Percentiles rank a stretch among this genome's conserved stretches.
Conservation (phyloP, 1,140 invertebrate species). For the Heliconius congener region DNA sequence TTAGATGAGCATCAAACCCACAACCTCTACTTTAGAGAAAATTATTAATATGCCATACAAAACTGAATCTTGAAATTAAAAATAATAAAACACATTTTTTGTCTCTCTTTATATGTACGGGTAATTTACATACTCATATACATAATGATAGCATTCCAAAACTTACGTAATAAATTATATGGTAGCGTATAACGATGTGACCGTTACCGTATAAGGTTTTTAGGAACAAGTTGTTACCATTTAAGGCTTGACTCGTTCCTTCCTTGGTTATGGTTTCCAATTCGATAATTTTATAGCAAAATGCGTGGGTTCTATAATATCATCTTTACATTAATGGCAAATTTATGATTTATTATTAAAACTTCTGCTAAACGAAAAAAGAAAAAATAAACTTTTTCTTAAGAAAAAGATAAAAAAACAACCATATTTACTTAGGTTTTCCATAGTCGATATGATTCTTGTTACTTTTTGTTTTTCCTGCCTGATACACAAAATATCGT, state of each 20-base stretch:
- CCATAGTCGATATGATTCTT: too few species aligned
- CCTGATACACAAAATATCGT: too few species aligned
- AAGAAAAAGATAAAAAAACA: neutral
- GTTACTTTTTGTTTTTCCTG: too few species aligned
- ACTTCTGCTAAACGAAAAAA: neutral
- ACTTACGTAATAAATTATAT: conserved; percentile 1
- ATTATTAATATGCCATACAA: too few species aligned
- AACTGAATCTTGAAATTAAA: neutral
- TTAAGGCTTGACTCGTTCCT: neutral
- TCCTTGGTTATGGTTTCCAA: neutral
- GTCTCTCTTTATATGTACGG: neutral
- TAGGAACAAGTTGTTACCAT: conserved; percentile 6
- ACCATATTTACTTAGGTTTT: too few species aligned
- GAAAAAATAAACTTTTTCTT: neutral
- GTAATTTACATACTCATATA: neutral
- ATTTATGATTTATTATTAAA: neutral
- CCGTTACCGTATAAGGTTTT: conserved; percentile 3
- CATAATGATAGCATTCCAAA: neutral
- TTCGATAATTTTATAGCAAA: neutral
- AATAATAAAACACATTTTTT: neutral
- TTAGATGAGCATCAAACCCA: too few species aligned
- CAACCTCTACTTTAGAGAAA: too few species aligned
- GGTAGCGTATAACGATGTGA: neutral
- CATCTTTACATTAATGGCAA: neutral
- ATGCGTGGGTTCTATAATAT: neutral